Conservation (phyloP, 2,113 vertebrate genomes). For the Ciconia boyciana region DNA sequence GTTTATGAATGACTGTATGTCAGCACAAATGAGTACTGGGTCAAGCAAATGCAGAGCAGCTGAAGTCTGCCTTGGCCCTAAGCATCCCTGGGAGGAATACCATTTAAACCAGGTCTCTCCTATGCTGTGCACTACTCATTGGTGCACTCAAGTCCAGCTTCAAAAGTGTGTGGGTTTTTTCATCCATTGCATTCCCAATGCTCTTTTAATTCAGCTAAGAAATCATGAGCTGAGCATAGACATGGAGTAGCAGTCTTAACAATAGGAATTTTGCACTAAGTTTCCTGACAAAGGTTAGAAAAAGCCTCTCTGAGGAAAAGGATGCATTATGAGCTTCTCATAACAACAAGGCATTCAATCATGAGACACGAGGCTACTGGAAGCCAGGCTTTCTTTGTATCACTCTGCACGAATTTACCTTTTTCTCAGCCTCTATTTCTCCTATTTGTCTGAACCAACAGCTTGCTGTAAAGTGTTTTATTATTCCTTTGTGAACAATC, state of each 20-base stretch:
- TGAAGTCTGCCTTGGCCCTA: background rate
- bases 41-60: background rate
- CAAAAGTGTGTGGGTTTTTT: background rate
- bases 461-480: background rate
- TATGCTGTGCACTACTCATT: background rate
- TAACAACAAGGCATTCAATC: background rate
- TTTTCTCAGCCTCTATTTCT: background rate
- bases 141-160: fast-evolving
- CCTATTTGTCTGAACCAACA: background rate
- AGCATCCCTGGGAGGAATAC: background rate
- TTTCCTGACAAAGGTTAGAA: background rate
- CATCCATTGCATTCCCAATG: background rate
- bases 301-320: background rate
- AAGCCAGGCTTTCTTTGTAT: background rate
- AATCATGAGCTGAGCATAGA: background rate
- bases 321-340: background rate
- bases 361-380: background rate
- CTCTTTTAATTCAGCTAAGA: background rate
- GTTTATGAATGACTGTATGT: background rate
- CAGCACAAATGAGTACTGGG: background rate
- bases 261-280: background rate
- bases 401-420: background rate
- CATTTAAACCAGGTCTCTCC: background rate
- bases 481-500: background rate
- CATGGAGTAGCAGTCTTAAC: background rate